Evolutionary conservation across 2,113 vertebrate genomes (phyloP).

Genomic region (Crotalus horridus): DNA sequence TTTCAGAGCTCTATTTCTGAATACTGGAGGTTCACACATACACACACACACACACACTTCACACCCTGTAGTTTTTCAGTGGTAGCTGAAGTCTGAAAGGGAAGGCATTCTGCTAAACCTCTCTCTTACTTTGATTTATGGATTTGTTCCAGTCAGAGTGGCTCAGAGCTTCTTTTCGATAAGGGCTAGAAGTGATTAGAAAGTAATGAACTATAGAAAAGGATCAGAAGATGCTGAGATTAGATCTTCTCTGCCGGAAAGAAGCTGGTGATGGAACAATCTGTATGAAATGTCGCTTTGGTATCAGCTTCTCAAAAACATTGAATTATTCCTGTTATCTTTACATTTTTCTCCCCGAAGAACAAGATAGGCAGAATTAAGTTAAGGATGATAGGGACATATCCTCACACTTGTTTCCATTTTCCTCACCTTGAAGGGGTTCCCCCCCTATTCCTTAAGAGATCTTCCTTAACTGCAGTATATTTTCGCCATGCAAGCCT

Average conservation of each 20-base stretch:
- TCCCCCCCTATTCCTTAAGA: not conserved
- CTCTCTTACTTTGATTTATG: conserved; percentile 58
- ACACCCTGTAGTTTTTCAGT: conserved; percentile 27
- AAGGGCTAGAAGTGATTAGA: conserved; percentile 54
- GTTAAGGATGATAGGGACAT: not conserved
- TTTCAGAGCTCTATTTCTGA: not conserved
- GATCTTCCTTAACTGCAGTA: not conserved
- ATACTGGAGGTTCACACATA: not conserved
- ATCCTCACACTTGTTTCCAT: conserved; percentile 26
- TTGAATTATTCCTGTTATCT: conserved; percentile 42
- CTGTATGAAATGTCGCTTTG: conserved; percentile 42
- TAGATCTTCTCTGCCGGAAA: conserved; percentile 50
- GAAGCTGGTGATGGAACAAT: conserved; percentile 35
- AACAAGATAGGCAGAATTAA: conserved; percentile 11
- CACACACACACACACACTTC: not conserved
- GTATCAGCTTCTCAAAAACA: conserved; percentile 38
- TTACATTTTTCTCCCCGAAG: conserved; percentile 30
- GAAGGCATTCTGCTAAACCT: conserved; percentile 23
- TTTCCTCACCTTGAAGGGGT: conserved; percentile 1
- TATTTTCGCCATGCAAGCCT: not conserved
- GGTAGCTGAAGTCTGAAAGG: conserved; percentile 22
- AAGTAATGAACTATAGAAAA: conserved; percentile 58
- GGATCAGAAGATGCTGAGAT: conserved; percentile 53
- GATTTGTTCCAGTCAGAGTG: conserved; percentile 52
- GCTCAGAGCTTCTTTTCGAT: conserved; percentile 39